phyloP scores from a whole-genome alignment of 2,113 vertebrate genomes.

The Saccopteryx leptura region DNA sequence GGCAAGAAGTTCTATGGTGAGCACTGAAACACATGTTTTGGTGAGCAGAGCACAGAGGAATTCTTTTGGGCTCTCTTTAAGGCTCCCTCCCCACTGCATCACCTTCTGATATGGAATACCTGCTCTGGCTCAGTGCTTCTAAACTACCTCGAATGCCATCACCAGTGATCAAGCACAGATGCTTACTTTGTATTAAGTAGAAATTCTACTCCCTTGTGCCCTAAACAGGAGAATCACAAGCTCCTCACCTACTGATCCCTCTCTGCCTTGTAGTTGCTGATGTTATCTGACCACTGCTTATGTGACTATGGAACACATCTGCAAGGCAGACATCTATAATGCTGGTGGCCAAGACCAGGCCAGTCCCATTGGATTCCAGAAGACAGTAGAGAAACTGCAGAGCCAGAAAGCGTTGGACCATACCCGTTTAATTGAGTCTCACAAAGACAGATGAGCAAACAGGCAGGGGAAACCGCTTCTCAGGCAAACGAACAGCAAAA shows the following conservation, averaged over 20 bases:
- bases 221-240: background rate
- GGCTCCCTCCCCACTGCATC: background rate
- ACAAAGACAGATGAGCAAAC: no score
- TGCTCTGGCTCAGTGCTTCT: background rate
- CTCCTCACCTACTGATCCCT: background rate
- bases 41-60: background rate
- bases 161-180: accelerated
- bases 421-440: no score
- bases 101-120: background rate
- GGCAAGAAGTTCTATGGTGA: accelerated
- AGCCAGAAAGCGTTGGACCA: no score
- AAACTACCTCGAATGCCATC: background rate
- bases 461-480: no score
- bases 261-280: background rate
- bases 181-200: background rate
- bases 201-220: background rate
- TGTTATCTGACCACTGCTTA: background rate
- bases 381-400: no score
- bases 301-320: background rate
- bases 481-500: no score
- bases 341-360: no score
- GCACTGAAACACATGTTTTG: accelerated
- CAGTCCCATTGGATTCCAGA: no score
- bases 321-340: background rate
- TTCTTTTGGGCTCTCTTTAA: background rate